Evolutionary conservation across 2,888 invertebrate genomes (phyloP).

Genomic region (Papilio protenor): DNA sequence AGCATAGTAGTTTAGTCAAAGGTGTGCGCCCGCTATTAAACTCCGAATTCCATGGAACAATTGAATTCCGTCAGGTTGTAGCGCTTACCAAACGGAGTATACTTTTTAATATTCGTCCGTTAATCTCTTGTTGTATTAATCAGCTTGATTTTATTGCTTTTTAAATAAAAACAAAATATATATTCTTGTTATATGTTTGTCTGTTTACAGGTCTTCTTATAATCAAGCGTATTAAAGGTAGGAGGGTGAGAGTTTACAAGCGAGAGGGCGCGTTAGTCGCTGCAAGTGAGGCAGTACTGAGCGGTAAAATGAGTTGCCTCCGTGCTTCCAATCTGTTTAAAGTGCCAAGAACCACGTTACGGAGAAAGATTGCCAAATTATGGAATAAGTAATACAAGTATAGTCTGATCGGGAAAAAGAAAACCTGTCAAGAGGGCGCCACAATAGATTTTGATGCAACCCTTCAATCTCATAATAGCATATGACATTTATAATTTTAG

Average conservation of each 20-base stretch:
- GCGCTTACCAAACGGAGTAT: too few relatives aligned
- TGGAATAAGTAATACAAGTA: background rate
- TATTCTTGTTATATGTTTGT: background rate
- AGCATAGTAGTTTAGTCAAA: too few relatives aligned
- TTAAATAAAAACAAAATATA: background rate
- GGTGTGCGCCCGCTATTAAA: too few relatives aligned
- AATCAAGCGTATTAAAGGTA: background rate
- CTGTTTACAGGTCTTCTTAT: background rate
- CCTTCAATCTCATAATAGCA: too few relatives aligned
- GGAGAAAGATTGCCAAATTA: constrained; percentile 20
- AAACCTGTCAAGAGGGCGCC: background rate
- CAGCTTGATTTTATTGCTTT: background rate
- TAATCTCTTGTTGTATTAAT: background rate
- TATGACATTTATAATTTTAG: too few relatives aligned
- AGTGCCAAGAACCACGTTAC: constrained; percentile 27
- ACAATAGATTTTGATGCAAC: background rate
- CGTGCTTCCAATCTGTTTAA: constrained; percentile 21
- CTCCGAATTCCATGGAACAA: too few relatives aligned
- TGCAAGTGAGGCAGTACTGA: constrained; percentile 27
- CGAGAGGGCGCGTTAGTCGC: constrained; percentile 30
- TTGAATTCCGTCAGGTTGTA: too few relatives aligned
- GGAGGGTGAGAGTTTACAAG: background rate
- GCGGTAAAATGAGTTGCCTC: constrained; percentile 27
- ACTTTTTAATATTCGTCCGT: too few relatives aligned
- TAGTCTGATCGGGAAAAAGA: background rate